Conservation (phyloP, 2,888 invertebrate species). For the Pristionchus entomophagus region DNA sequence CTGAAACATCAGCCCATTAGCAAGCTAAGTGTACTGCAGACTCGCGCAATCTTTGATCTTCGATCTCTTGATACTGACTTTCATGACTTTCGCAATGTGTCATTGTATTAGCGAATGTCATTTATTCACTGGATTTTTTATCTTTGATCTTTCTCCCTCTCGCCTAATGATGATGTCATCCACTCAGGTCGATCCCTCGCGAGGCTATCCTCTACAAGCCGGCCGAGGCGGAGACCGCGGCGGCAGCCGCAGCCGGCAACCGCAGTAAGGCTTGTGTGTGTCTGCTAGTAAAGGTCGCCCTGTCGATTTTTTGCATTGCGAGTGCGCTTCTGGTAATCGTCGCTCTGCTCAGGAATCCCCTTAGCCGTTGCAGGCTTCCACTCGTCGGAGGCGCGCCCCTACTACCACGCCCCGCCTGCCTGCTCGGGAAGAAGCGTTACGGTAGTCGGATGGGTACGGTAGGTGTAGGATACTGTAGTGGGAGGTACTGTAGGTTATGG, state of each 20-base stretch:
- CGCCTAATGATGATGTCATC: neutral
- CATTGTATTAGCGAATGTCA: too few species aligned
- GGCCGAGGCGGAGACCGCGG: neutral
- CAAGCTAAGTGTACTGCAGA: too few species aligned
- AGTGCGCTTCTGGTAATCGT: too few species aligned
- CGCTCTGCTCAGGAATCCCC: too few species aligned
- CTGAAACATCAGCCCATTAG: too few species aligned
- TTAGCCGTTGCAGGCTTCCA: slow-evolving; percentile 8
- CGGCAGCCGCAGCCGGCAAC: neutral
- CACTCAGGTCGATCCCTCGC: slow-evolving; percentile 22
- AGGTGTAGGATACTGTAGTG: neutral
- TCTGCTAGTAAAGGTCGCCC: too few species aligned
- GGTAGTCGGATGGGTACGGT: neutral
- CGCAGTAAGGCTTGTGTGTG: slow-evolving; percentile 34
- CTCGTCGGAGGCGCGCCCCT: slow-evolving; percentile 42
- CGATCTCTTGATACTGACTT: too few species aligned
- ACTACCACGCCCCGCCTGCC: slow-evolving; percentile 14
- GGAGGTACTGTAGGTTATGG: neutral
- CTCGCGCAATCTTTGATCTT: too few species aligned
- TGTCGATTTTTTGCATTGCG: too few species aligned
- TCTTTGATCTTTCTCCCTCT: too few species aligned
- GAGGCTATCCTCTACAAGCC: slow-evolving; percentile 43
- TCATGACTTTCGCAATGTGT: too few species aligned
- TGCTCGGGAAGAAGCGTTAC: neutral
- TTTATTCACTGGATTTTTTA: too few species aligned